Evolutionary conservation across 2,113 vertebrate genomes (phyloP).

Genomic region (Nipponia nippon): DNA sequence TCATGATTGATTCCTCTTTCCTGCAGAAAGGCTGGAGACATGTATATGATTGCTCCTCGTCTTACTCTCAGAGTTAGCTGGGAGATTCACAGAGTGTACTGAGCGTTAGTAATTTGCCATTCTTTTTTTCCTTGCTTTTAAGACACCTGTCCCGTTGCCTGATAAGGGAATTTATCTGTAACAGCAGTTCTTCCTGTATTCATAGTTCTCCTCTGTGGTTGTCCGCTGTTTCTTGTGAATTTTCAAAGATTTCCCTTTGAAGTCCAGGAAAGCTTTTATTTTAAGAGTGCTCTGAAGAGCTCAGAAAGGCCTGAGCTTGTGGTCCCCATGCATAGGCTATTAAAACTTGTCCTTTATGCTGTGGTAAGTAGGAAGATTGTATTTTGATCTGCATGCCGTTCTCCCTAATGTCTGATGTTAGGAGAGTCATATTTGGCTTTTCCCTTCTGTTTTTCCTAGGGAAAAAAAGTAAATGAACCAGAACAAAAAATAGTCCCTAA

Average conservation of each 20-base stretch:
- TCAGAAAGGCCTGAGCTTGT: background rate
- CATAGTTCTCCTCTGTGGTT: background rate
- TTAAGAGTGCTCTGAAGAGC: constrained; percentile 2
- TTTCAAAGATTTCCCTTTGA: constrained; percentile 16
- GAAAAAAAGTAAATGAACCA: background rate
- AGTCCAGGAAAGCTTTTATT: constrained; percentile 31
- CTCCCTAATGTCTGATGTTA: background rate
- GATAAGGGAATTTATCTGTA: constrained; percentile 19
- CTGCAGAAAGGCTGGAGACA: background rate
- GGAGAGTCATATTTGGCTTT: background rate
- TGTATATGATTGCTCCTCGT: background rate
- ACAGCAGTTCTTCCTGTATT: background rate
- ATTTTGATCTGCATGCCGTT: background rate
- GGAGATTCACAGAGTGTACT: background rate
- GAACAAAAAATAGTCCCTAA: background rate
- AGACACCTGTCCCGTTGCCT: background rate
- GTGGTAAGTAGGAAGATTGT: background rate
- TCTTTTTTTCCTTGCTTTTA: background rate
- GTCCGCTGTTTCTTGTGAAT: background rate
- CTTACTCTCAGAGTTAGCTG: background rate
- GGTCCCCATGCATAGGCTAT: background rate
- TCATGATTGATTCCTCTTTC: background rate
- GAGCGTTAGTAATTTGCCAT: background rate
- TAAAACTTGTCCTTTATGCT: background rate
- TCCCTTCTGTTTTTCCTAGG: background rate